Evolutionary conservation across 1,140 invertebrate species (phyloP).

Genomic region (Anadara kagoshimensis): DNA sequence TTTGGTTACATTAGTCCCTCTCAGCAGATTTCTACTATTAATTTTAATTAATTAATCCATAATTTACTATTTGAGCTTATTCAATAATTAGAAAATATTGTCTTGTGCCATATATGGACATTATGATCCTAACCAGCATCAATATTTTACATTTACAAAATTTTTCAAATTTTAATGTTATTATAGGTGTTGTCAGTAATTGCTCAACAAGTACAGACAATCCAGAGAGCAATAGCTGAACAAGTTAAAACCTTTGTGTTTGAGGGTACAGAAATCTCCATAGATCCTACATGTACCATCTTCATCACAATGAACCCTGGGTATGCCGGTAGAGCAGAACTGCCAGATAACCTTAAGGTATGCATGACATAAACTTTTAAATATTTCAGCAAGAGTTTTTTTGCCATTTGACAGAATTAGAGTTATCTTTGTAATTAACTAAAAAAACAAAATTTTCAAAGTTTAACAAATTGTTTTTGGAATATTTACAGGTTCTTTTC

Average conservation of each 20-base stretch:
- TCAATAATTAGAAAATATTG: too few relatives aligned
- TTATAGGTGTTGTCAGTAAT: slow-evolving; percentile 73
- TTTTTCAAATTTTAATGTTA: slow-evolving; percentile 6
- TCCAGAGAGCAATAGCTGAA: slow-evolving; percentile 73
- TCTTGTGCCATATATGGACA: too few relatives aligned
- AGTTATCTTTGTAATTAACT: neutral
- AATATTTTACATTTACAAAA: too few relatives aligned
- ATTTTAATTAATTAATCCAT: too few relatives aligned
- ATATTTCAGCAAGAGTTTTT: neutral
- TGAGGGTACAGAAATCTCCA: slow-evolving; percentile 72
- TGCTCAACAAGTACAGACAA: slow-evolving; percentile 74
- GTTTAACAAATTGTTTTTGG: slow-evolving; percentile 2
- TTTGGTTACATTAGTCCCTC: too few relatives aligned
- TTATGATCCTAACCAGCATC: too few relatives aligned
- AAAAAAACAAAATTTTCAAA: neutral
- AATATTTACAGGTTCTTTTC: slow-evolving; percentile 70
- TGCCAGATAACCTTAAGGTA: slow-evolving; percentile 74
- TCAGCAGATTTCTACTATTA: too few relatives aligned
- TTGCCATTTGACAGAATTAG: neutral
- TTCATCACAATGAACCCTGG: slow-evolving; percentile 76
- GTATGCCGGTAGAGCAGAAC: slow-evolving; percentile 72
- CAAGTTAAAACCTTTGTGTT: slow-evolving; percentile 69
- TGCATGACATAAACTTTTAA: neutral
- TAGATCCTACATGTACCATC: slow-evolving; percentile 73
- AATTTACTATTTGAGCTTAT: too few relatives aligned